phyloP scores from a whole-genome alignment of 64 coral and sea anemone species.

The Actinia tenebrosa region DNA sequence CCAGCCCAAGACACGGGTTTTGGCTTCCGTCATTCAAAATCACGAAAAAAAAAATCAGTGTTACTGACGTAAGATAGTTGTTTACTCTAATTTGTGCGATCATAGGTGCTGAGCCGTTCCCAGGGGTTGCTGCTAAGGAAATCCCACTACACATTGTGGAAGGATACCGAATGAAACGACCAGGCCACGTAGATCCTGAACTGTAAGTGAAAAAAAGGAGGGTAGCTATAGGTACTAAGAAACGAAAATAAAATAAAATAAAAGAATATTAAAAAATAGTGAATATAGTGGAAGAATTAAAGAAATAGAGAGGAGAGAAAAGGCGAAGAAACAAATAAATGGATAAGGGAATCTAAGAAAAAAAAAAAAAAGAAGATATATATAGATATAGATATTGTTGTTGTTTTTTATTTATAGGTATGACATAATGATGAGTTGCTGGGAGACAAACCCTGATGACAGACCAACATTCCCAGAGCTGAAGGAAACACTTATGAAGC shows the following conservation, averaged over 20 bases:
- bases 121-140: constrained; percentile 9
- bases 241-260: background rate
- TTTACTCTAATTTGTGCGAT: background rate
- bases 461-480: constrained; percentile 6
- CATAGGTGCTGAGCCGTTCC: constrained; percentile 15
- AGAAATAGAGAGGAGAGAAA: no score
- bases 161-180: constrained; percentile 9
- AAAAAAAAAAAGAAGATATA: background rate
- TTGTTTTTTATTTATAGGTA: background rate
- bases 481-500: background rate
- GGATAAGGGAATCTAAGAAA: background rate
- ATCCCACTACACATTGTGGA: background rate
- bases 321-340: no score
- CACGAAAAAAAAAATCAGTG: background rate
- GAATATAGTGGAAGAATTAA: no score
- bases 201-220: background rate
- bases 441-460: constrained; percentile 10
- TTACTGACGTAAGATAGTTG: no score
- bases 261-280: background rate
- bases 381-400: background rate
- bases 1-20: no score
- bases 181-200: constrained; percentile 4
- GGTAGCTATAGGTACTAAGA: background rate
- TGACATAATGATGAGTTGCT: constrained; percentile 13
- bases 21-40: no score